Base-by-base conservation (phyloP, 53 echinoderm and acorn worm species). In the Actinopyga echinites region DNA sequence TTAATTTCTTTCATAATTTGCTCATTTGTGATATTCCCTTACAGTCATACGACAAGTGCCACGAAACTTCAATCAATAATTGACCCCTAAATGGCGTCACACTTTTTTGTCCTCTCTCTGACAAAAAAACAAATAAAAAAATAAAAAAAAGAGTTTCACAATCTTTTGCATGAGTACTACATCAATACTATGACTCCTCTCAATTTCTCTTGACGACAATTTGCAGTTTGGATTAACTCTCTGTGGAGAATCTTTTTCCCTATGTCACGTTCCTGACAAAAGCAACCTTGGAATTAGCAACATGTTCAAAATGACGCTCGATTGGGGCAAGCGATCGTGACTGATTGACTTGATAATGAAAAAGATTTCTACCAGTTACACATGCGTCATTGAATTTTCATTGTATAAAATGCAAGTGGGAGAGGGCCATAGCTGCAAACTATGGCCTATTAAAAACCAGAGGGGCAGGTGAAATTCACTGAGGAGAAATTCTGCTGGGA, bases 281-380 rank as follows among this genome's bases (percentile, higher is more conserved):
- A 71, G 71, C 71, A 71, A 44, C 71, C 71, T 71, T 71, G 71
- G 71, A 71, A 71, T 71, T 71, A 71, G 71, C 71, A 40, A 71
- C 71, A 40, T 71, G 71, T 71, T 71, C 44, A 71, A 25, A 40
- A 44, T 20, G 24, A 42, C 44, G 40, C 44, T 71, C 28, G 25
- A 23, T 44, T 71, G 71, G 71, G 38, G 71, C 71, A 71, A 38
- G 24, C 28, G 71, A 21, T 71, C 71, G 71, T 71, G 71, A 71
- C 71, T 71, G 71, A 71, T 71, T 71, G 71, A 71, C 71, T 71
- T 44, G 23, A 71, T 40, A 71, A 71, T 71, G 44, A 71, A 71
- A 29, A 71, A 71, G 71, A 40, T 71, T 44, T 38, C 71, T 22
- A 71, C 71, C n/a, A 44, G 44, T 44, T 42, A 44, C 28, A 24